Evolutionary conservation across 2,888 invertebrate species (phyloP).

Genomic region (Cylindroiulus punctatus): DNA sequence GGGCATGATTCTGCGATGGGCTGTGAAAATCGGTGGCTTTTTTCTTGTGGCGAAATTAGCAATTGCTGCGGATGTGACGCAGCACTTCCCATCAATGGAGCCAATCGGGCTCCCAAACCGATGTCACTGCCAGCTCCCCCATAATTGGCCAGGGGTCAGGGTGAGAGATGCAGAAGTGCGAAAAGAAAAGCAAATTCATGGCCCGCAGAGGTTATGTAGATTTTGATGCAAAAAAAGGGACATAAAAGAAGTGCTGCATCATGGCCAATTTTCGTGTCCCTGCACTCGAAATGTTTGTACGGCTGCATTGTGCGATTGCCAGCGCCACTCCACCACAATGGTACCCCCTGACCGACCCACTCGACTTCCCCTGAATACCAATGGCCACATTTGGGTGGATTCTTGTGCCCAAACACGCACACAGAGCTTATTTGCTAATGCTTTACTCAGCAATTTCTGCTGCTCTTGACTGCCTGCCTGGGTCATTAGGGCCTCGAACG

Average conservation of each 20-base stretch:
- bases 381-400: slow-evolving; percentile 39
- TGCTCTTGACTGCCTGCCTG: not conserved
- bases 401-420: slow-evolving; percentile 35
- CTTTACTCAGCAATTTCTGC: slow-evolving; percentile 35
- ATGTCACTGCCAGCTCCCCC: not conserved
- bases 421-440: slow-evolving; percentile 28
- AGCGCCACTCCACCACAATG: slow-evolving; percentile 41
- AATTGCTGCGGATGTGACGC: slow-evolving; percentile 42
- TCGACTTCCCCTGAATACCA: slow-evolving; percentile 42
- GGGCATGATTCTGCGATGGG: not conserved
- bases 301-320: slow-evolving; percentile 37
- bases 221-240: slow-evolving; percentile 16
- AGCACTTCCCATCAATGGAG: slow-evolving; percentile 38
- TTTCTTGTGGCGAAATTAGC: slow-evolving; percentile 35
- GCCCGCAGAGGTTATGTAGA: slow-evolving; percentile 37
- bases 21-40: slow-evolving; percentile 39
- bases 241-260: slow-evolving; percentile 47
- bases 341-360: not conserved
- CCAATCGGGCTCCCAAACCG: slow-evolving; percentile 39
- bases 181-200: slow-evolving; percentile 44
- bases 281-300: slow-evolving; percentile 43
- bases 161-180: slow-evolving; percentile 28
- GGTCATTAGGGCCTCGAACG: not conserved
- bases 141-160: slow-evolving; percentile 2
- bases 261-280: slow-evolving; percentile 45